Evolutionary conservation across 2,888 invertebrate genomes (phyloP).

Genomic region (Tetranychus piercei): DNA sequence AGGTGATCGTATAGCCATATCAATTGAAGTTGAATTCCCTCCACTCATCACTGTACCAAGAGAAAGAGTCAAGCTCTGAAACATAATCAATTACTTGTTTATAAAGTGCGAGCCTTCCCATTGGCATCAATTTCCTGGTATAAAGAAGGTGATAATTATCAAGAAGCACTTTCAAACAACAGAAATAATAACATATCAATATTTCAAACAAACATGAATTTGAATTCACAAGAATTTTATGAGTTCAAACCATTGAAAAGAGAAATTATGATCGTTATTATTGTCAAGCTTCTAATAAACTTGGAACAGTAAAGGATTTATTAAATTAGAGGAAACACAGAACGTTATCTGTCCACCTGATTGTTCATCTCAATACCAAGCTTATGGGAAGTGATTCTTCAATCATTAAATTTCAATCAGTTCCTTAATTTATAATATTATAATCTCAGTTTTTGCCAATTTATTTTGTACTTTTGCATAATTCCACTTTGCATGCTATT

Average conservation of each 20-base stretch:
- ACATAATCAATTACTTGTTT: constrained; percentile 82
- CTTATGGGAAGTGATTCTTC: neutral
- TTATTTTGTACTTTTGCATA: neutral
- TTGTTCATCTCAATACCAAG: constrained; percentile 39
- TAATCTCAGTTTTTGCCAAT: neutral
- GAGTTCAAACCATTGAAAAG: constrained; percentile 76
- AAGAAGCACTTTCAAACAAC: constrained; percentile 55
- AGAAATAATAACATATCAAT: constrained; percentile 78
- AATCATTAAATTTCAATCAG: neutral
- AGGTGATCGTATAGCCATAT: constrained; percentile 10
- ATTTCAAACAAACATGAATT: constrained; percentile 65
- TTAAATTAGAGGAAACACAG: constrained; percentile 68
- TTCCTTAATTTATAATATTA: neutral
- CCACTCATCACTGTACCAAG: constrained; percentile 56
- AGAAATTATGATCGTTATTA: constrained; percentile 63
- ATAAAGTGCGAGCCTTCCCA: constrained; percentile 83
- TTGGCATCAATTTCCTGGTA: constrained; percentile 80
- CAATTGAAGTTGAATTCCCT: constrained; percentile 49
- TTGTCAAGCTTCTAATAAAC: constrained; percentile 70
- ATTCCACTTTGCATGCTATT: too few species aligned
- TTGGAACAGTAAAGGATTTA: constrained; percentile 60
- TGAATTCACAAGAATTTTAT: constrained; percentile 58
- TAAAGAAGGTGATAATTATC: constrained; percentile 43
- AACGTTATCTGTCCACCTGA: constrained; percentile 84
- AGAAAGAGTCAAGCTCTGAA: constrained; percentile 69